Percentiles rank a stretch among this genome's conserved stretches.
These are phyloP conservation scores for Teleogryllus oceanicus DNA, from an alignment of 2,888 invertebrate species.

Conservation along the genomic window DNA sequence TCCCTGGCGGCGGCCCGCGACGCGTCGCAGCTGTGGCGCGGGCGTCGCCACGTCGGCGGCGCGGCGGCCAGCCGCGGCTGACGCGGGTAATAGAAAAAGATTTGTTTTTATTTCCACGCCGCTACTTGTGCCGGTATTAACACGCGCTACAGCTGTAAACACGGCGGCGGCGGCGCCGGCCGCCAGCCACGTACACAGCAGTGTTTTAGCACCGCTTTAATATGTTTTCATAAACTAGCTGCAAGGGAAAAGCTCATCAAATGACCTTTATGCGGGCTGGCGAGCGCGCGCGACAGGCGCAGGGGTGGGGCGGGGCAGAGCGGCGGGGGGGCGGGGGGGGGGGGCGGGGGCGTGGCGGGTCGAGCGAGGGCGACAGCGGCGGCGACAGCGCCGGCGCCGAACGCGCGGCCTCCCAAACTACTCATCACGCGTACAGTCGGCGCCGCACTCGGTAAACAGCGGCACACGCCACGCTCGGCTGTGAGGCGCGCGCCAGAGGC, in stretches of 20 bases:
- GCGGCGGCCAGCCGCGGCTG: neutral
- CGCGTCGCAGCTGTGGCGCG: neutral
- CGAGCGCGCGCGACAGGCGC: neutral
- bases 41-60: neutral
- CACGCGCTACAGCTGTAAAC: slow-evolving; percentile 9
- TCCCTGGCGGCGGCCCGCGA: neutral
- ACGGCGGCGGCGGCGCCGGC: neutral
- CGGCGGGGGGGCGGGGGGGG: neutral
- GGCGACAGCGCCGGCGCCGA: neutral
- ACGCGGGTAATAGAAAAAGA: slow-evolving; percentile 18
- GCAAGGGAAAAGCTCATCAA: slow-evolving; percentile 18
- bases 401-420: neutral
- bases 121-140: slow-evolving; percentile 6
- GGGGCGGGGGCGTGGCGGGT: neutral
- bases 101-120: slow-evolving; percentile 3
- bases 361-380: neutral
- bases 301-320: neutral
- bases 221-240: slow-evolving; percentile 18
- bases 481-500: no score
- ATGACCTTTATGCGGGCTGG: slow-evolving; percentile 1
- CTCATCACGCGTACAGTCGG: neutral
- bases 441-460: no score
- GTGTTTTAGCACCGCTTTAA: slow-evolving; percentile 18
- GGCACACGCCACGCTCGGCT: no score
- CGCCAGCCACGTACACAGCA: slow-evolving; percentile 9